A percentile compares a stretch with the other conserved stretches of the same genome.
phyloP scores from a whole-genome alignment of 1,140 invertebrate genomes.

The Monochamus saltuarius region DNA sequence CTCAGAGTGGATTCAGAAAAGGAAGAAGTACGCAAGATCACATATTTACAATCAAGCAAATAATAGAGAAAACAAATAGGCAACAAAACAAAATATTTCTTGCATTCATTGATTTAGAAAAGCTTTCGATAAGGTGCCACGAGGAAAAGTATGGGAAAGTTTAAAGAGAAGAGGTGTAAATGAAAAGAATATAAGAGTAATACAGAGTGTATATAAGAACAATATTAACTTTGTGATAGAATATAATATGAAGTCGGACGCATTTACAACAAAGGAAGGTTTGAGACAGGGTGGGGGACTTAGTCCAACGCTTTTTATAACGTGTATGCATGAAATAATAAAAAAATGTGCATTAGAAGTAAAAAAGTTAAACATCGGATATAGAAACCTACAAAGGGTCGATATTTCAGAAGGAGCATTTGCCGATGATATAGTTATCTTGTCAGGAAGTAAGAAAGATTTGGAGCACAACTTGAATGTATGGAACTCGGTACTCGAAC shows the following conservation, averaged over 20 bases:
- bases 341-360: not conserved
- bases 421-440: not conserved
- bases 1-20: conserved; percentile 1
- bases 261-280: not conserved
- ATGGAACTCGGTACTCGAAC: not conserved
- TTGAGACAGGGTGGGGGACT: not conserved
- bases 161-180: not conserved
- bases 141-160: not conserved
- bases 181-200: not conserved
- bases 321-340: not conserved
- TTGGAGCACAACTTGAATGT: not conserved
- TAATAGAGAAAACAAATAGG: not conserved
- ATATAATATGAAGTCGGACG: not conserved
- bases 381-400: not conserved
- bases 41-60: not conserved
- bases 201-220: not conserved
- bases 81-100: not conserved
- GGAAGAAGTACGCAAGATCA: conserved; percentile 1
- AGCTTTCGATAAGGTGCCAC: not conserved
- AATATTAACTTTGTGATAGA: not conserved
- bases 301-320: not conserved
- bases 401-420: not conserved
- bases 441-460: not conserved
- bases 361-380: not conserved
- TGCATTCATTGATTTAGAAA: not conserved